Evolutionary conservation across 2,797 vertebrate species (phyloP).

Genomic region (Limnodromus scolopaceus): DNA sequence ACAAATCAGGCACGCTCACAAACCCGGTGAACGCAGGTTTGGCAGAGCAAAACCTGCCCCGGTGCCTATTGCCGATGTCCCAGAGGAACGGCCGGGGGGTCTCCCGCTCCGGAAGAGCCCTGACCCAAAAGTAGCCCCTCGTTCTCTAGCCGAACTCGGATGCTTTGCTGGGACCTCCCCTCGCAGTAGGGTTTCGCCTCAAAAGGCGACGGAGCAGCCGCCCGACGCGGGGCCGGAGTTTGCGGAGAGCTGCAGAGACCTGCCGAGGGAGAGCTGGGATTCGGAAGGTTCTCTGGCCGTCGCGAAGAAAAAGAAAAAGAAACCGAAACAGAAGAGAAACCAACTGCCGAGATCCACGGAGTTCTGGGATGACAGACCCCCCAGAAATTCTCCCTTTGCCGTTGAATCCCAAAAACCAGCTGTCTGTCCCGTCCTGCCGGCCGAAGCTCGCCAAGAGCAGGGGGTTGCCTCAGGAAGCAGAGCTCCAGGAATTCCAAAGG

Average conservation of each 20-base stretch:
- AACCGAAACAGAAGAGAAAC: slow-evolving; percentile 72
- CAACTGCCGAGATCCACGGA: slow-evolving; percentile 46
- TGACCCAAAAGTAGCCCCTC: slow-evolving; percentile 32
- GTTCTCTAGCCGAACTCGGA: slow-evolving; percentile 6
- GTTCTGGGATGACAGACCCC: slow-evolving; percentile 41
- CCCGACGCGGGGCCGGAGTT: not conserved
- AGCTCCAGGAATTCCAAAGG: not conserved
- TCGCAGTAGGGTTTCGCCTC: slow-evolving; percentile 6
- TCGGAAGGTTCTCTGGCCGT: slow-evolving; percentile 44
- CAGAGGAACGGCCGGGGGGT: slow-evolving; percentile 49
- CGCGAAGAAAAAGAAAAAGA: slow-evolving; percentile 82
- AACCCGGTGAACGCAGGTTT: slow-evolving; percentile 65
- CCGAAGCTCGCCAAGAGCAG: not conserved
- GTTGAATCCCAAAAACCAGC: not conserved
- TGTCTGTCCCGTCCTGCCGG: not conserved
- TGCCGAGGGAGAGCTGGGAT: slow-evolving; percentile 64
- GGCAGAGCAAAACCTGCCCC: slow-evolving; percentile 61
- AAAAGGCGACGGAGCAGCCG: not conserved
- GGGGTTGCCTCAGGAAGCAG: not conserved
- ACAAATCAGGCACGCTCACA: slow-evolving; percentile 70
- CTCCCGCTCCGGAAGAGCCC: slow-evolving; percentile 55
- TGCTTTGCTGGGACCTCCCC: slow-evolving; percentile 38
- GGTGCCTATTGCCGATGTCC: slow-evolving; percentile 18
- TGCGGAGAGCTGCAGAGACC: slow-evolving; percentile 38
- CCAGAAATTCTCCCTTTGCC: not conserved